Percentiles rank a stretch among this genome's conserved stretches.
Evolutionary conservation across 2,113 vertebrate genomes (phyloP).

Genomic region (Paradisaea rubra): DNA sequence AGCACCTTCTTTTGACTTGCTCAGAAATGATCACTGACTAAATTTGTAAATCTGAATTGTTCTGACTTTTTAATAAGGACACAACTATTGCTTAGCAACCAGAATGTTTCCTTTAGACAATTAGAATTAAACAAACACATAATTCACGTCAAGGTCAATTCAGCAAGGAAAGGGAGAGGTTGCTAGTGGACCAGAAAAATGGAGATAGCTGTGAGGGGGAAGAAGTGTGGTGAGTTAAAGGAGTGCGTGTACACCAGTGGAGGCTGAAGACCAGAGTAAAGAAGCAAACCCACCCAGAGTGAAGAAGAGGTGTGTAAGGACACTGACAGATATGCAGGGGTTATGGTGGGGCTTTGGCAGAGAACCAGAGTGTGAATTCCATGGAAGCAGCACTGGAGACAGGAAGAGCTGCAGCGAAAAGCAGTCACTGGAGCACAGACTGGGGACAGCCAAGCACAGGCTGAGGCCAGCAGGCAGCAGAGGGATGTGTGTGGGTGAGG

Average conservation of each 20-base stretch:
- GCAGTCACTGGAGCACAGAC: background rate
- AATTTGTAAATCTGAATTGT: background rate
- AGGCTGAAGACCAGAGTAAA: background rate
- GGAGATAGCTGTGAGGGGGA: background rate
- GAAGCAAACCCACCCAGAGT: background rate
- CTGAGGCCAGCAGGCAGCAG: background rate
- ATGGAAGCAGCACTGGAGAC: background rate
- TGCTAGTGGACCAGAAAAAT: background rate
- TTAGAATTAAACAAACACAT: background rate
- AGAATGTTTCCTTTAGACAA: background rate
- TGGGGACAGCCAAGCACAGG: background rate
- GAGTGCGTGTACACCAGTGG: background rate
- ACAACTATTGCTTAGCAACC: background rate
- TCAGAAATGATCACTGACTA: background rate
- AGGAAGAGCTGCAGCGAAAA: background rate
- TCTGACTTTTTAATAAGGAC: background rate
- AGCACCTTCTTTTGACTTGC: background rate
- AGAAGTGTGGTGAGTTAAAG: background rate
- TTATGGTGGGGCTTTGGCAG: background rate
- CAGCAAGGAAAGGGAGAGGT: background rate
- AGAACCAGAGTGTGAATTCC: background rate
- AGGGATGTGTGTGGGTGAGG: background rate
- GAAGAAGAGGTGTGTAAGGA: background rate
- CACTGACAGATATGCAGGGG: background rate
- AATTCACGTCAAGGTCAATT: background rate